Percentiles rank a stretch among this genome's conserved stretches.
These are phyloP conservation scores for Ptychobarbus kaznakovi DNA, from an alignment of 2,797 vertebrate genomes.

Conservation along the genomic window DNA sequence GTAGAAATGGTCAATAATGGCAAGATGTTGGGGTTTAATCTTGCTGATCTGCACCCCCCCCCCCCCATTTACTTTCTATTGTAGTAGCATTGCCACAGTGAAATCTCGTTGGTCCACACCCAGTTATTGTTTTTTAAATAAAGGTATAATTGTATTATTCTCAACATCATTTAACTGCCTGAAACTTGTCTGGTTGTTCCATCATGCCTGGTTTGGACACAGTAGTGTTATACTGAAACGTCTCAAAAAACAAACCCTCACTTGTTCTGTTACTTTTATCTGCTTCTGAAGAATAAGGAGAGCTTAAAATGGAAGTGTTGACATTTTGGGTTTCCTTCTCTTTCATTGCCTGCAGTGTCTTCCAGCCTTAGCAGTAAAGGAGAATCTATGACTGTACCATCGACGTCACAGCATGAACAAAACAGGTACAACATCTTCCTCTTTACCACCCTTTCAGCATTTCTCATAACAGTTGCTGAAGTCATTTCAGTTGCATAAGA, in stretches of 20 bases:
- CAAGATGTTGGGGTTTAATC: not conserved
- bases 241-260: not conserved
- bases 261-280: not conserved
- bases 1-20: not conserved
- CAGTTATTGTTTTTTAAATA: too few species aligned
- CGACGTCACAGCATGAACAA: conserved; percentile 72
- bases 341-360: conserved; percentile 64
- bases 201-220: not conserved
- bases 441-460: not conserved
- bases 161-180: not conserved
- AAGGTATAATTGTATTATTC: not conserved
- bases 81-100: too few species aligned
- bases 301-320: not conserved
- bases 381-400: conserved; percentile 78
- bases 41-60: too few species aligned
- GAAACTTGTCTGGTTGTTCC: conserved; percentile 3
- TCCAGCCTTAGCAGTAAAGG: conserved; percentile 79
- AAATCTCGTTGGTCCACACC: too few species aligned
- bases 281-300: not conserved
- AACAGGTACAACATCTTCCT: conserved; percentile 74
- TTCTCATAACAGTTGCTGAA: not conserved
- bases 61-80: too few species aligned
- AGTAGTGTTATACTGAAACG: not conserved
- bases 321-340: conserved; percentile 23
- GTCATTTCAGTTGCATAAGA: not conserved